These are phyloP conservation scores for Paracyclopina nana DNA, from an alignment of 1,140 invertebrate species.

Conservation along the genomic window DNA sequence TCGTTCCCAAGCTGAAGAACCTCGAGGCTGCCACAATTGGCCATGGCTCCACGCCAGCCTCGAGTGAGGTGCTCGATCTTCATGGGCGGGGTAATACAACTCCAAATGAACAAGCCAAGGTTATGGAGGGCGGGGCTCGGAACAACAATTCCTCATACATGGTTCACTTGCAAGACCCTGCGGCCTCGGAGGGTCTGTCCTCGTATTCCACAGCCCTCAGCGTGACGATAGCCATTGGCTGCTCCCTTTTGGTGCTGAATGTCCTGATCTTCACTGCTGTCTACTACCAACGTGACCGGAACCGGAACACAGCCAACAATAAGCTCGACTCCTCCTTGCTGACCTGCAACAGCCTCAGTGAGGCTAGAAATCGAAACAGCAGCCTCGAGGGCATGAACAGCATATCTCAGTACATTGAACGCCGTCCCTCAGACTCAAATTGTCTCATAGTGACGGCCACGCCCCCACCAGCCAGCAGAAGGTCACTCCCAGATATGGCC, in stretches of 20 bases:
- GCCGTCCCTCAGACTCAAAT: not conserved
- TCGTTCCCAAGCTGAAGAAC: slow-evolving; percentile 7
- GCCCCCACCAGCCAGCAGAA: not conserved
- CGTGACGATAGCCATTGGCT: slow-evolving; percentile 81
- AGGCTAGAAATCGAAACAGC: too few relatives aligned
- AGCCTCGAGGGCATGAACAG: slow-evolving; percentile 4
- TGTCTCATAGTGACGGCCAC: not conserved
- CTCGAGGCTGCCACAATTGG: not conserved
- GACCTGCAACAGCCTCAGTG: too few relatives aligned
- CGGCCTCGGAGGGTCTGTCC: too few relatives aligned
- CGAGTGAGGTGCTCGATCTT: slow-evolving; percentile 6
- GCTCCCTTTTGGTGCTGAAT: slow-evolving; percentile 67
- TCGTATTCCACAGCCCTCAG: slow-evolving; percentile 51
- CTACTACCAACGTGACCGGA: slow-evolving; percentile 56
- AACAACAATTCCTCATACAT: too few relatives aligned
- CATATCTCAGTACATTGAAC: slow-evolving; percentile 2
- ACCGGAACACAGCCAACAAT: not conserved
- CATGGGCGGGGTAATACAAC: not conserved
- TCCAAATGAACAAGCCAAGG: not conserved
- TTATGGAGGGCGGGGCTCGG: not conserved
- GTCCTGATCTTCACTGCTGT: slow-evolving; percentile 78
- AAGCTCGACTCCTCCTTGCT: too few relatives aligned
- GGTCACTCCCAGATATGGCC: not conserved
- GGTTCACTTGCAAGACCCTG: too few relatives aligned
- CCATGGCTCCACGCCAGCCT: not conserved